phyloP scores from a whole-genome alignment of 2,888 invertebrate species.

The Lasioglossum calceatum region DNA sequence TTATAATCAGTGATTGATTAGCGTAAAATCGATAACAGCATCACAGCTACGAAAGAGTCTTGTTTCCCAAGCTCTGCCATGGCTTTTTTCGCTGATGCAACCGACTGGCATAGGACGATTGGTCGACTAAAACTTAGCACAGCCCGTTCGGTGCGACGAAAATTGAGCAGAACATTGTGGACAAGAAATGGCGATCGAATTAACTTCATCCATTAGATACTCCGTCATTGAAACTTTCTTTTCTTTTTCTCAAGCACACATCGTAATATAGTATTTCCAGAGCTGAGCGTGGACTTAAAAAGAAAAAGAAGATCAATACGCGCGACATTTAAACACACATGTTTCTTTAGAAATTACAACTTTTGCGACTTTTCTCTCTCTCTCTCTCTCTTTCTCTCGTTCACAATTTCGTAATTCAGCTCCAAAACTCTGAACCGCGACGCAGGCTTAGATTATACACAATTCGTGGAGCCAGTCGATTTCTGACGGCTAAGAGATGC shows the following conservation, averaged over 20 bases:
- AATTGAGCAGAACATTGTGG: conserved; percentile 76
- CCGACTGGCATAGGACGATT: conserved; percentile 68
- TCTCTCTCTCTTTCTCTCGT: not conserved
- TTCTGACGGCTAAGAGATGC: conserved; percentile 66
- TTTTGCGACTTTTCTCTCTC: conserved; percentile 16
- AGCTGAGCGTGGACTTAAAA: conserved; percentile 34
- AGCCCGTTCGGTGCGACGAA: conserved; percentile 74
- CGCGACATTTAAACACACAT: conserved; percentile 37
- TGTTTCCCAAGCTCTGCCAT: conserved; percentile 66
- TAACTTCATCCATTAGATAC: conserved; percentile 38
- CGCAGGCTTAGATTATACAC: conserved; percentile 51
- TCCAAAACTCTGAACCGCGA: conserved; percentile 45
- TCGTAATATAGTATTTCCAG: conserved; percentile 31
- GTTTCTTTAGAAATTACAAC: conserved; percentile 42
- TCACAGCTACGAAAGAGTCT: conserved; percentile 75
- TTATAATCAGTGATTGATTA: conserved; percentile 63
- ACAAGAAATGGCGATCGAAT: conserved; percentile 68
- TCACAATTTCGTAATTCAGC: conserved; percentile 20
- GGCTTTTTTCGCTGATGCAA: conserved; percentile 64
- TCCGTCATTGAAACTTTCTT: conserved; percentile 29
- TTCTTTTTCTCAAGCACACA: conserved; percentile 41
- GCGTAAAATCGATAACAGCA: conserved; percentile 74
- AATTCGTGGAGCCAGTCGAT: conserved; percentile 61
- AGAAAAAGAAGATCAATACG: conserved; percentile 27
- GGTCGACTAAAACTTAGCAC: conserved; percentile 69